Conservation (phyloP, 2,113 vertebrate species). For the Tragelaphus imberbis region DNA sequence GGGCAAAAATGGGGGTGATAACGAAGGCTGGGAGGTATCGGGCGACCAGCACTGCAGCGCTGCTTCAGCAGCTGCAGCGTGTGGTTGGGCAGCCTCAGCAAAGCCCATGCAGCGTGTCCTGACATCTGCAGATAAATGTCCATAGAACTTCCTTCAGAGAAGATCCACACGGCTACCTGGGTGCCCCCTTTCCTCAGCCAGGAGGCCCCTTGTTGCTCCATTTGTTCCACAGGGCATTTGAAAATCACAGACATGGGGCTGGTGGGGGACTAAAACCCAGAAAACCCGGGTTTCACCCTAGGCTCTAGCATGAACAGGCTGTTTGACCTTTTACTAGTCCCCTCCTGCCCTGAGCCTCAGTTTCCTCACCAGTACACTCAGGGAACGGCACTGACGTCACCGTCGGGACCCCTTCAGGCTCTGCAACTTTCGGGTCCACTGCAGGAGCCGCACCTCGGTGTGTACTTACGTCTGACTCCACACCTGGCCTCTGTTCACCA, state of each 20-base stretch:
- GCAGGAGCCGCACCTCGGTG: no score
- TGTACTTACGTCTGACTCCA: not conserved
- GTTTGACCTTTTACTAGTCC: not conserved
- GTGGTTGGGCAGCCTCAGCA: rapidly evolving
- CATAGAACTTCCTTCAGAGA: not conserved
- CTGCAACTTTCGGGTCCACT: not conserved
- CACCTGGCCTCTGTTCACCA: not conserved
- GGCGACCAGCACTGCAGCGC: rapidly evolving
- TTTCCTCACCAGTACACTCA: not conserved
- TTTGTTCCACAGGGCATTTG: not conserved
- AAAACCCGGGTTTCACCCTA: not conserved
- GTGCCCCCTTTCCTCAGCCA: no score
- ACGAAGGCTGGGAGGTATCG: rapidly evolving
- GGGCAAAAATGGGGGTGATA: not conserved
- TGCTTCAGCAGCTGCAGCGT: rapidly evolving
- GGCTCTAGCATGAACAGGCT: not conserved
- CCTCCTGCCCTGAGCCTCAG: not conserved
- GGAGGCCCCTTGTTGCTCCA: not conserved
- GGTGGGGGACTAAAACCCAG: not conserved
- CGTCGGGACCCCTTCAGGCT: not conserved
- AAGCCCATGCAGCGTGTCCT: not conserved
- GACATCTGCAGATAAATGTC: not conserved
- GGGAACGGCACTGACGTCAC: not conserved
- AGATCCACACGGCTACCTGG: rapidly evolving
- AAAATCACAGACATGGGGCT: not conserved